Percentiles rank a stretch among this genome's conserved stretches.
Evolutionary conservation across 2,113 vertebrate species (phyloP).

Genomic region (Corydoras sp.): DNA sequence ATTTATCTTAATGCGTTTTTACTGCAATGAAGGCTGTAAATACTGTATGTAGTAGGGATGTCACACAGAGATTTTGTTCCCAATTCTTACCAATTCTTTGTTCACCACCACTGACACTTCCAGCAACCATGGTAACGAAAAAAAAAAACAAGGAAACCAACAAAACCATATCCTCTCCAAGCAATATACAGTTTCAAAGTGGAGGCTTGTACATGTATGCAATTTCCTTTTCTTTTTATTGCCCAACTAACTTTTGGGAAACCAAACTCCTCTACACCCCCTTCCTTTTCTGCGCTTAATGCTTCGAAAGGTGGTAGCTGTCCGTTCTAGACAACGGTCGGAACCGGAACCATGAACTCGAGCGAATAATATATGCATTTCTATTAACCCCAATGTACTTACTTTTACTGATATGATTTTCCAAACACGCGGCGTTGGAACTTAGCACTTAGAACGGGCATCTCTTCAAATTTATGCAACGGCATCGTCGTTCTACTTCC

Average conservation of each 20-base stretch:
- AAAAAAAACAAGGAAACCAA: slow-evolving; percentile 65
- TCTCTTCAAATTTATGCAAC: slow-evolving; percentile 3
- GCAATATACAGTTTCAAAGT: slow-evolving; percentile 82
- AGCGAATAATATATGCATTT: slow-evolving; percentile 38
- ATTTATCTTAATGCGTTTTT: slow-evolving; percentile 49
- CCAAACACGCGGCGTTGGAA: slow-evolving; percentile 27
- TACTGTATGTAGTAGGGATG: slow-evolving; percentile 56
- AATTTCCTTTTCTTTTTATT: slow-evolving; percentile 79
- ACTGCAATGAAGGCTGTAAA: slow-evolving; percentile 76
- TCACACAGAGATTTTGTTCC: slow-evolving; percentile 65
- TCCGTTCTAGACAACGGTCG: slow-evolving; percentile 59
- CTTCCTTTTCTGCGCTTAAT: slow-evolving; percentile 72
- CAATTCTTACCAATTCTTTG: slow-evolving; percentile 83
- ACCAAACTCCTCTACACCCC: slow-evolving; percentile 69
- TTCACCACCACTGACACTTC: slow-evolving; percentile 94
- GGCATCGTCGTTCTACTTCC: slow-evolving; percentile 26
- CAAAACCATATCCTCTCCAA: slow-evolving; percentile 77
- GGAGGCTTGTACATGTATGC: slow-evolving; percentile 89
- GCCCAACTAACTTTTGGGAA: slow-evolving; percentile 78
- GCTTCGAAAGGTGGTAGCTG: slow-evolving; percentile 71
- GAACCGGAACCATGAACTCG: slow-evolving; percentile 39
- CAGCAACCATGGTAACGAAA: slow-evolving; percentile 84
- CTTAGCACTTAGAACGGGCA: slow-evolving; percentile 41
- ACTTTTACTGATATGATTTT: slow-evolving; percentile 39
- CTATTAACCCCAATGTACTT: slow-evolving; percentile 33